Evolutionary conservation across 2,113 vertebrate genomes (phyloP), one percentile per base, ranked within the genome.

Genomic region (Chascanopsetta lugubris): DNA sequence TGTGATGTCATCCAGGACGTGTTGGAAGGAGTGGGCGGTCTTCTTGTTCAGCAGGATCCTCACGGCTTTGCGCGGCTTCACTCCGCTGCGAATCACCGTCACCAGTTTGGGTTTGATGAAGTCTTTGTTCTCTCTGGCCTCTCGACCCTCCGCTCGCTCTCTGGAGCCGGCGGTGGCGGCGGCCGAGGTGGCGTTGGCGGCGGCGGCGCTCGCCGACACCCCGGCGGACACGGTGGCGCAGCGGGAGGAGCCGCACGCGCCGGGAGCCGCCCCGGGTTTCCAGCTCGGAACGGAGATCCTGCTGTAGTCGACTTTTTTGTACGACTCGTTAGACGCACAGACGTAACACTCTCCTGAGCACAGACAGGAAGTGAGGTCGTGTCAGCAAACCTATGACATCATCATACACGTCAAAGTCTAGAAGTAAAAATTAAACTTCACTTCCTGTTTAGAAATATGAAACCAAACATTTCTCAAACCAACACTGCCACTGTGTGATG

Each of bases 31-130:
- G 64, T 90, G 88, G 0, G 88, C 88, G 17, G 88, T 90, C 80
- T 90, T 90, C 82, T 84, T 90, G 88, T 90, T 90, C 50, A 88
- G 82, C 15, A 90, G 85, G 60, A 90, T 76, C 76, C 88, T 73
- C 40, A 90, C 88, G 0, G 86, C 88, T 64, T 90, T 90, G 9
- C 88, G 77, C 0, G 88, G 88, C 67, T 90, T 90, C 1, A 90
- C 87, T 5, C 88, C 88, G 43, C 88, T 88, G 32, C 88, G 86
- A 53, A 90, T 88, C 80, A 90, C 88, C 53, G 88, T 90, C 85
- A 90, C 88, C 77, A 90, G 80, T 40, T 90, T 90, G 61, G 88
- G 88, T 18, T 90, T 90, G 88, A 90, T 90, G 67, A 77, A 90
- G 51, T 90, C 88, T 53, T 87, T 90, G 86, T 63, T 83, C 27